These are phyloP conservation scores for Chaetops frenatus DNA, from an alignment of 2,113 vertebrate species.

Conservation along the genomic window DNA sequence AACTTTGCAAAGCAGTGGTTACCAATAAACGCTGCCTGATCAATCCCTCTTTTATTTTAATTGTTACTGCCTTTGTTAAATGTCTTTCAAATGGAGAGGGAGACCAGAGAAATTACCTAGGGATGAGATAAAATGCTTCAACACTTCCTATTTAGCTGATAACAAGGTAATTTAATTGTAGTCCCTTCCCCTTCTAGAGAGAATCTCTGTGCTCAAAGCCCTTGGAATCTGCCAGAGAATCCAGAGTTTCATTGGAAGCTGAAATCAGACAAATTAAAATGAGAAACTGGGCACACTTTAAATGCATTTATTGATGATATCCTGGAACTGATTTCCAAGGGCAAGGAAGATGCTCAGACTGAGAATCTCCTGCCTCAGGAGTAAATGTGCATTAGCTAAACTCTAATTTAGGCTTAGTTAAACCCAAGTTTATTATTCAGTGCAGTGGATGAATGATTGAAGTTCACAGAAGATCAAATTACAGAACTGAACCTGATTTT, in stretches of 20 bases:
- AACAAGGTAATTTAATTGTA: neutral
- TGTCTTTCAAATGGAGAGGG: neutral
- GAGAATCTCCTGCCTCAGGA: neutral
- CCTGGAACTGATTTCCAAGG: neutral
- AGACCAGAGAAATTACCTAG: neutral
- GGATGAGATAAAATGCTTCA: neutral
- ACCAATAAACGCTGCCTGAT: neutral
- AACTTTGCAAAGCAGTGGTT: fast-evolving
- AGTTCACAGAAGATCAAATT: neutral
- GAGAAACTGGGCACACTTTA: neutral
- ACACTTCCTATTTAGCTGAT: neutral
- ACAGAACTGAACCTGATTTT: neutral
- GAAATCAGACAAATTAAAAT: neutral
- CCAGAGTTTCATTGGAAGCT: neutral
- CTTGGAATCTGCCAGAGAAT: neutral
- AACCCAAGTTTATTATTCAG: neutral
- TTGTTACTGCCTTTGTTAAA: neutral
- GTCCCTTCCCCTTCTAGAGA: neutral
- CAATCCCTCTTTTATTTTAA: neutral
- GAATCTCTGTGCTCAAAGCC: neutral
- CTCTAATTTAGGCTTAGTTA: neutral
- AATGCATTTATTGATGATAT: neutral
- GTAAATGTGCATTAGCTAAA: neutral
- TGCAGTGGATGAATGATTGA: neutral
- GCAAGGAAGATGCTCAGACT: neutral